These are phyloP conservation scores for Virgularia gustaviana DNA, from an alignment of 92 coral and sea anemone genomes.

Conservation along the genomic window DNA sequence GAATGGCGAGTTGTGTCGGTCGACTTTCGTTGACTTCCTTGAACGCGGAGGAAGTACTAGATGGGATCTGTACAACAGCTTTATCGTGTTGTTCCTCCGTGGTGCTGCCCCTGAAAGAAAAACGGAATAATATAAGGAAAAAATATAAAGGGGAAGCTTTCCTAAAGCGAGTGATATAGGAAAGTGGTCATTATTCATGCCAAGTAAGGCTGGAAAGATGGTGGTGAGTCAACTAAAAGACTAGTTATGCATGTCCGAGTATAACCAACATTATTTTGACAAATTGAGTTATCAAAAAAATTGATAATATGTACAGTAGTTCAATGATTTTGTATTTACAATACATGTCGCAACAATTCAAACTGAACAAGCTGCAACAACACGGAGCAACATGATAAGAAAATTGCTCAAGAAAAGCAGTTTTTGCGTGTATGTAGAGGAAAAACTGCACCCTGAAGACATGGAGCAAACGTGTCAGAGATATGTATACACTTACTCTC, in stretches of 20 bases:
- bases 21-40: conserved; percentile 23
- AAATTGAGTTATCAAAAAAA: too few species aligned
- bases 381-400: too few species aligned
- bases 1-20: not conserved
- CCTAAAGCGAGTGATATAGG: not conserved
- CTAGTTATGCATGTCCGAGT: too few species aligned
- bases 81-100: conserved; percentile 3
- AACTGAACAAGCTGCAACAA: not conserved
- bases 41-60: conserved; percentile 18
- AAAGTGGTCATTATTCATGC: too few species aligned
- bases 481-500: conserved; percentile 22
- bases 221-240: too few species aligned
- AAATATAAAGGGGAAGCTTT: not conserved
- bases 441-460: too few species aligned
- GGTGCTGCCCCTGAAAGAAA: conserved; percentile 18
- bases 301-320: too few species aligned
- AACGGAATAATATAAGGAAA: not conserved
- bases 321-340: not conserved
- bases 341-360: not conserved
- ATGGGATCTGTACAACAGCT: conserved; percentile 19
- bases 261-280: too few species aligned
- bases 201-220: too few species aligned
- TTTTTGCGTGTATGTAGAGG: not conserved
- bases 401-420: not conserved
- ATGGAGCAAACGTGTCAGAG: too few species aligned